phyloP scores from a whole-genome alignment of 2,113 vertebrate species.

The Trichechus manatus region DNA sequence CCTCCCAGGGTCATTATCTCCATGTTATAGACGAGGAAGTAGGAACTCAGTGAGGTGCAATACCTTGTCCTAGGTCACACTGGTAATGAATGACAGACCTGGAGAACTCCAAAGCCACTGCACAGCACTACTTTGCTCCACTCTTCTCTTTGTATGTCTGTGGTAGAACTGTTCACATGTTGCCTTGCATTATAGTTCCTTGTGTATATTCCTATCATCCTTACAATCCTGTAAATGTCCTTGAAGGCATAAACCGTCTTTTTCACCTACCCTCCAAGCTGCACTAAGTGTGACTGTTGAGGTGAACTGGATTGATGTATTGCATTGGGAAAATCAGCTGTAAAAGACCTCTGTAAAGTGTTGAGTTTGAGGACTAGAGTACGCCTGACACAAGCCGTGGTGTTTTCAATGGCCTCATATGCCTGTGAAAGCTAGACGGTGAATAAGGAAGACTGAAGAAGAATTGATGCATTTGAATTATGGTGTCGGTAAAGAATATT shows the following conservation, averaged over 20 bases:
- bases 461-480: too few relatives aligned
- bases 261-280: background rate
- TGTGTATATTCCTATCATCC: background rate
- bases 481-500: too few relatives aligned
- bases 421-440: too few relatives aligned
- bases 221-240: background rate
- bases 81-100: background rate
- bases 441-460: too few relatives aligned
- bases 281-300: background rate
- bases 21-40: background rate
- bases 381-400: too few relatives aligned
- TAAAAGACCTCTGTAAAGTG: too few relatives aligned
- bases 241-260: background rate
- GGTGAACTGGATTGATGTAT: background rate
- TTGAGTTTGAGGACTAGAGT: too few relatives aligned
- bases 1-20: background rate
- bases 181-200: background rate
- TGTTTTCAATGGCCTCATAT: too few relatives aligned
- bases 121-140: background rate
- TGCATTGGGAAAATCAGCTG: too few relatives aligned
- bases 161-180: background rate
- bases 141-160: background rate
- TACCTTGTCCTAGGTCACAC: background rate
- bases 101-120: background rate
- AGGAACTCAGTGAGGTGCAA: background rate